Base-by-base conservation (phyloP, 2,797 vertebrate species). In the Nyctalus aviator region DNA sequence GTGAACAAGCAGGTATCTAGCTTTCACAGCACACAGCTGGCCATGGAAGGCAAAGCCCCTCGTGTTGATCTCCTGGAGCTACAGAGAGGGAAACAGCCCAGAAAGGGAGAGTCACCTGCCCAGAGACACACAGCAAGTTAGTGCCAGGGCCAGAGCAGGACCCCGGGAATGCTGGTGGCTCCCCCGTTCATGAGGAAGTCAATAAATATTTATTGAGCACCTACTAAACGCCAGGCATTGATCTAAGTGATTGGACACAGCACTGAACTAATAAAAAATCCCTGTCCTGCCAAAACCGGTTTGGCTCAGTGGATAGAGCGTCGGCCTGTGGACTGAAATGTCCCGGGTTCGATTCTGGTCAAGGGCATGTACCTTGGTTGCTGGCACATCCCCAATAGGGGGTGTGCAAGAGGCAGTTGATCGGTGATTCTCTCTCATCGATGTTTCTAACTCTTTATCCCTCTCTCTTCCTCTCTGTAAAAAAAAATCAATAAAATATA, bases 1-100 rank as follows among this genome's bases (percentile, higher is more conserved):
- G 77, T 59, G 82, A 86, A 81, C 48, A 71, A 94, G 83, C 94
- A 96, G 92, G 94, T 97, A 79, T 93, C 64, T 21, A 57, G 93
- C 41, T 95, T 85, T 85, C 50, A 68, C 3, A 88, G 75, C 3
- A 68, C 55, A 23, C 62, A 77, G 76, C 46, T 68, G 66, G 73
- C 83, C 41, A 71, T 25, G 69, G 59, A 75, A 64, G 35, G 71
- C 79, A 73, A 92, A 85, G 55, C 48, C 46, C 41, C 75, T n/a
- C 37, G 48, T 35, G 21, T 53, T 8, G 20, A 30, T 84, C 32
- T 20, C 55, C 30, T 89, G 76, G 27, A 94, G 57, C 57, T 89
- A 64, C 41, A 79, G 13, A 86, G 37, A 92, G 72, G 50, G 78
- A 79, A 90, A 62, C n/a, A 62, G 59, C 76, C 46, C 84, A 94